Base-by-base conservation (phyloP, 2,888 invertebrate species). In the Minunthozetes semirufus region DNA sequence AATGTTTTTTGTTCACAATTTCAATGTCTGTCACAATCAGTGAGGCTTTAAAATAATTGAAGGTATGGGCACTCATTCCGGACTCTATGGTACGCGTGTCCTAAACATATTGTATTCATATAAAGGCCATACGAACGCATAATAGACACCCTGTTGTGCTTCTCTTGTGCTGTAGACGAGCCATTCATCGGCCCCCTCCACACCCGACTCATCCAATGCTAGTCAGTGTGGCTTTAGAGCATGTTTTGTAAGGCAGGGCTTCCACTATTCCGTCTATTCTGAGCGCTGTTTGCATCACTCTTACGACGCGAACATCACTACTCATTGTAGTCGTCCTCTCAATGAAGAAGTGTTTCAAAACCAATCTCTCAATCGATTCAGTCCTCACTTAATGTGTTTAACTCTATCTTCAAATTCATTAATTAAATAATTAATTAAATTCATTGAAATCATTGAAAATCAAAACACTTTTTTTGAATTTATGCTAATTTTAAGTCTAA, bases 211-310 rank as follows among this genome's bases (percentile, higher is more conserved):
- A 46, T 38, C 68, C 68, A 68, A 68, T 68, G 46, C 68, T 42
- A 68, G n/a, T 68, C 68, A 68, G 11, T 42, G 42, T 42, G 22
- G n/a, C 68, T 68, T 68, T 68, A 38, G 68, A 68, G 68, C 68
- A 68, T 68, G 68, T 68, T n/a, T 68, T 42, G n/a, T 42, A 13
- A 68, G 68, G 68, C 42, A 46, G 68, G 68, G 68, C 68, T 68
- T 68, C 68, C 19, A 22, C 25, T 25, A 22, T n/a, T 66, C 25
- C 29, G 38, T 66, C 42, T 53, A 17, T 59, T 3, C 63, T 33
- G 6, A 33, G n/a, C n/a, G 29, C 33, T 2, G 17, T 19, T 56
- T 56, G 56, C 38, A 38, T 29, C 63, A 63, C 63, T 63, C 33
- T n/a, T 38, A 15, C 19, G 9, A 38, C n/a, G n/a, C 13, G 29